Percentiles rank a stretch among this genome's conserved stretches.
Conservation (phyloP, 2,113 vertebrate species). For the Sprattus sprattus region DNA sequence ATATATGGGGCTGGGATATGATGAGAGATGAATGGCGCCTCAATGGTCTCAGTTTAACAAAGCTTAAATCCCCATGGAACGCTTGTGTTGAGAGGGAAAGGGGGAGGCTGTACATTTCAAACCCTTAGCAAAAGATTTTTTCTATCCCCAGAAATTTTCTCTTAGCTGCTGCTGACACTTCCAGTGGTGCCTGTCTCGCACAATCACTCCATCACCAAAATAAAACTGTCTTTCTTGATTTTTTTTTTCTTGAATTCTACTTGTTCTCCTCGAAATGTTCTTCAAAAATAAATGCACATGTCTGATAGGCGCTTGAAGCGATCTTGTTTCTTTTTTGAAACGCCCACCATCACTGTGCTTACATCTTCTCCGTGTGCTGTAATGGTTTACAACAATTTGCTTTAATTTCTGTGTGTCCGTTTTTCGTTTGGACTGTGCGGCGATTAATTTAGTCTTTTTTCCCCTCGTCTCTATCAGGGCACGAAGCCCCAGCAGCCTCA, state of each 20-base stretch:
- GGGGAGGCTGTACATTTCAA: slow-evolving; percentile 12
- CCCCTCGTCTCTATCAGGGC: neutral
- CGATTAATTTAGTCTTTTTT: neutral
- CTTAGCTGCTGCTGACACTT: neutral
- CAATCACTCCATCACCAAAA: neutral
- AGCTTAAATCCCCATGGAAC: slow-evolving; percentile 54
- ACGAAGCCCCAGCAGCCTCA: neutral
- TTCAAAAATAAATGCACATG: neutral
- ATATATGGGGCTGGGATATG: slow-evolving; percentile 72
- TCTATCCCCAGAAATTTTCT: neutral
- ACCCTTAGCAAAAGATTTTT: slow-evolving; percentile 34
- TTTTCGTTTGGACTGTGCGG: neutral
- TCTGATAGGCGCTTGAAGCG: neutral
- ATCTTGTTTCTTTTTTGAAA: neutral
- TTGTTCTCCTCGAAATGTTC: neutral
- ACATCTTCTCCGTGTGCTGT: neutral
- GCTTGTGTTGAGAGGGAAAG: slow-evolving; percentile 22
- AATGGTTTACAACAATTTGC: neutral
- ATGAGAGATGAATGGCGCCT: slow-evolving; percentile 72
- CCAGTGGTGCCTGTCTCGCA: slow-evolving; percentile 1
- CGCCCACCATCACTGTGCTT: neutral
- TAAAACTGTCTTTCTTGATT: neutral
- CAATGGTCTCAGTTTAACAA: slow-evolving; percentile 66
- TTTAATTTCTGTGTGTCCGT: neutral
- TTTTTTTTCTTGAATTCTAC: neutral